phyloP scores from a whole-genome alignment of 2,888 invertebrate genomes.

The Diplazon laetatorius region DNA sequence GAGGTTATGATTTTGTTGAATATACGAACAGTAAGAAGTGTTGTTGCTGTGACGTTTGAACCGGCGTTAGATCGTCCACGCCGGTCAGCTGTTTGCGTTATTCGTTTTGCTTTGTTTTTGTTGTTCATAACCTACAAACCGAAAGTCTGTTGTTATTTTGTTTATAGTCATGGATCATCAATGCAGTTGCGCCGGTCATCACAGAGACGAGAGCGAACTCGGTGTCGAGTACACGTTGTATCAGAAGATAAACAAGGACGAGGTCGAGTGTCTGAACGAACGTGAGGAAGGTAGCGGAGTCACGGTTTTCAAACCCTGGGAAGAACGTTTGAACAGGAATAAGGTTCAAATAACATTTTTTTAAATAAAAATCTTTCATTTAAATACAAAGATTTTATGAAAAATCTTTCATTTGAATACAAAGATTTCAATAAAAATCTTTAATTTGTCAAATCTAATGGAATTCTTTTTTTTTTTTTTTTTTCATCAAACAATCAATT shows the following conservation, averaged over 20 bases:
- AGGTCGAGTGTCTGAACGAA: slow-evolving; percentile 96
- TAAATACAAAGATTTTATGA: too few species aligned
- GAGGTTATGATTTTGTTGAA: too few species aligned
- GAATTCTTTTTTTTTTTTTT: too few species aligned
- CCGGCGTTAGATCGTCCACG: background rate
- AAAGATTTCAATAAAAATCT: too few species aligned
- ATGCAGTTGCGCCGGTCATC: slow-evolving; percentile 74
- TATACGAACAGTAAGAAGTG: too few species aligned
- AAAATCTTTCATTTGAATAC: too few species aligned
- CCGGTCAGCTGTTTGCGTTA: slow-evolving; percentile 20
- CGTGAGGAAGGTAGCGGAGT: slow-evolving; percentile 92
- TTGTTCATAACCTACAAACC: background rate
- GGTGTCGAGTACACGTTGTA: slow-evolving; percentile 93
- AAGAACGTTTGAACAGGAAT: slow-evolving; percentile 90
- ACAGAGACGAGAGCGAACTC: slow-evolving; percentile 83
- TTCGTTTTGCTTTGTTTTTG: too few species aligned
- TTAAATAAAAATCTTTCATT: too few species aligned
- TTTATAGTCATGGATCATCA: slow-evolving; percentile 71
- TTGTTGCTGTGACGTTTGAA: too few species aligned
- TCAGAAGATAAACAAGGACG: slow-evolving; percentile 93
- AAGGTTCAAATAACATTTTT: slow-evolving; percentile 84
- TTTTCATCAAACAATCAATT: too few species aligned
- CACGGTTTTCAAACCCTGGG: slow-evolving; percentile 96
- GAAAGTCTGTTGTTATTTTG: background rate
- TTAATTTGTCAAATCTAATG: too few species aligned